Conservation (phyloP, 1,140 invertebrate species). For the Pararge aegeria region DNA sequence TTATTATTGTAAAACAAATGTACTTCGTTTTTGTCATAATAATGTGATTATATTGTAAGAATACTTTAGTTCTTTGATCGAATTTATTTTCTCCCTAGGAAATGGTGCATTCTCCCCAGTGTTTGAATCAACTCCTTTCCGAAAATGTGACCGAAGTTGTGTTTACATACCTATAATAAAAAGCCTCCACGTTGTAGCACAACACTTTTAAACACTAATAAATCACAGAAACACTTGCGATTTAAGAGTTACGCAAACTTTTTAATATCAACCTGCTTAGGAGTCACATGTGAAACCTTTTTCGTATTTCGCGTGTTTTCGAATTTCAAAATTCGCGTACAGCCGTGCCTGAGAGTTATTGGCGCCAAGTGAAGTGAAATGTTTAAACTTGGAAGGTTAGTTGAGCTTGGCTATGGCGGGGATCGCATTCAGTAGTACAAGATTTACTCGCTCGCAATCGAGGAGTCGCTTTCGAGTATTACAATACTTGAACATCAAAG, state of each 20-base stretch:
- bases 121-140: too few species aligned
- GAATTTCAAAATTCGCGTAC: neutral
- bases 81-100: too few species aligned
- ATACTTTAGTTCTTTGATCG: too few species aligned
- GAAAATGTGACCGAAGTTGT: too few species aligned
- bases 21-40: too few species aligned
- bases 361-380: neutral
- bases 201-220: neutral
- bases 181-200: neutral
- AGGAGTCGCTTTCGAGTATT: too few species aligned
- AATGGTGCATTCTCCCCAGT: too few species aligned
- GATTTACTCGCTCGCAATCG: too few species aligned
- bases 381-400: neutral
- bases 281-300: too few species aligned
- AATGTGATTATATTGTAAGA: too few species aligned
- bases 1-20: too few species aligned
- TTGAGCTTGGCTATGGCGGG: neutral
- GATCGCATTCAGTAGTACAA: neutral
- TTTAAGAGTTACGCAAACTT: neutral
- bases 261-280: neutral
- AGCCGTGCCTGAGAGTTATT: neutral
- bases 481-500: too few species aligned
- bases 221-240: neutral
- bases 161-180: neutral
- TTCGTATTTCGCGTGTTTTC: neutral